phyloP scores from a whole-genome alignment of 2,888 invertebrate species.

The Amphipyra berbera region DNA sequence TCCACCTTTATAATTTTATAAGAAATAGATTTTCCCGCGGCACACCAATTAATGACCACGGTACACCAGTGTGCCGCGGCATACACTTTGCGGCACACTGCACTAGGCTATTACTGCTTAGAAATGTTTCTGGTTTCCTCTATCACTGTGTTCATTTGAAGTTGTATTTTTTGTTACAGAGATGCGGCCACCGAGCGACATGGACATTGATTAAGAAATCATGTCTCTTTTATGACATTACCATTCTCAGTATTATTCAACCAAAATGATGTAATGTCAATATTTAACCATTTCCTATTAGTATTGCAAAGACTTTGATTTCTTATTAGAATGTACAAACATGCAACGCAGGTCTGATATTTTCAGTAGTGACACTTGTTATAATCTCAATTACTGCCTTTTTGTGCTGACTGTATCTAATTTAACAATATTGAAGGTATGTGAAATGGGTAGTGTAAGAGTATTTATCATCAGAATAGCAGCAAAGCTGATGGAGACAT shows the following conservation, averaged over 20 bases:
- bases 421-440: conserved; percentile 2
- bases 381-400: conserved; percentile 3
- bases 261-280: conserved; percentile 21
- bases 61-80: too few species aligned
- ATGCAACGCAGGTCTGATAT: too few species aligned
- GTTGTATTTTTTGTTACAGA: conserved; percentile 29
- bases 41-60: too few species aligned
- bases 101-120: too few species aligned
- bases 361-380: conserved; percentile 16
- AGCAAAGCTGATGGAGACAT: too few species aligned
- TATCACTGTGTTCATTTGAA: background rate
- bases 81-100: too few species aligned
- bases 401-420: conserved; percentile 3
- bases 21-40: too few species aligned
- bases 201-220: conserved; percentile 13
- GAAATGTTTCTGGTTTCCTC: background rate
- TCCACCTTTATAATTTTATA: too few species aligned
- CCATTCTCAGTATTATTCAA: conserved; percentile 13
- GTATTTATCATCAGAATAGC: too few species aligned
- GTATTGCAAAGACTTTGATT: too few species aligned
- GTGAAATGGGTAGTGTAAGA: background rate
- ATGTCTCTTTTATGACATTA: conserved; percentile 5
- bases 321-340: too few species aligned
- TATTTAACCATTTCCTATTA: too few species aligned
- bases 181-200: conserved; percentile 3